phyloP scores from a whole-genome alignment of 2,888 invertebrate species.

The Dexiosoma caninum region DNA sequence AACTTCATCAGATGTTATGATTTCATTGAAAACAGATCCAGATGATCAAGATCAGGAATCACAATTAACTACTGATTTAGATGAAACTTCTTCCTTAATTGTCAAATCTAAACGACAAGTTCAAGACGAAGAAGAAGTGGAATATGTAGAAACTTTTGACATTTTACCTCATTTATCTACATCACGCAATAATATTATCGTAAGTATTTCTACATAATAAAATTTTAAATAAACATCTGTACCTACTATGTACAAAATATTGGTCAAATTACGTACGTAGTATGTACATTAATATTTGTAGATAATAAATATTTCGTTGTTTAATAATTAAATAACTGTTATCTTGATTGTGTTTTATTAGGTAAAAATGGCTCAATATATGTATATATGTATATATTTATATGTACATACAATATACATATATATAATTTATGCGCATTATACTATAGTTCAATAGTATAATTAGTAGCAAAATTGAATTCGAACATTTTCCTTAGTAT shows the following conservation, averaged over 20 bases:
- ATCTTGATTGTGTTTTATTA: background rate
- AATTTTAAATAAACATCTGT: background rate
- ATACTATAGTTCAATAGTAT: too few relatives aligned
- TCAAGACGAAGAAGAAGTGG: constrained; percentile 18
- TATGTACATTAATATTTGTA: background rate
- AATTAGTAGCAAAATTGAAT: too few relatives aligned
- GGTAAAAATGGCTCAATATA: constrained; percentile 1
- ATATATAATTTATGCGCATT: too few relatives aligned
- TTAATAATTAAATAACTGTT: background rate
- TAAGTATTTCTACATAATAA: constrained; percentile 67
- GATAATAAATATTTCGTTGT: too few relatives aligned
- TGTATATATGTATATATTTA: too few relatives aligned
- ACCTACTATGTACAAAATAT: background rate
- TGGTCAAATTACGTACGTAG: too few relatives aligned
- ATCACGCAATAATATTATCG: constrained; percentile 74
- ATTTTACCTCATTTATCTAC: constrained; percentile 72
- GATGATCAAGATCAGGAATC: constrained; percentile 23
- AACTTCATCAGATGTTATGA: background rate
- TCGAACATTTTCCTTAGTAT: too few relatives aligned
- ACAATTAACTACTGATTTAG: background rate
- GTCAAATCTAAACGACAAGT: background rate
- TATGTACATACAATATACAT: too few relatives aligned
- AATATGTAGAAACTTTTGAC: constrained; percentile 50
- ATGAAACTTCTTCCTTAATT: constrained; percentile 19
- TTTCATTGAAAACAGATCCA: constrained; percentile 10